Conservation (phyloP, 2,797 vertebrate species). For the Sebastes itinus region DNA sequence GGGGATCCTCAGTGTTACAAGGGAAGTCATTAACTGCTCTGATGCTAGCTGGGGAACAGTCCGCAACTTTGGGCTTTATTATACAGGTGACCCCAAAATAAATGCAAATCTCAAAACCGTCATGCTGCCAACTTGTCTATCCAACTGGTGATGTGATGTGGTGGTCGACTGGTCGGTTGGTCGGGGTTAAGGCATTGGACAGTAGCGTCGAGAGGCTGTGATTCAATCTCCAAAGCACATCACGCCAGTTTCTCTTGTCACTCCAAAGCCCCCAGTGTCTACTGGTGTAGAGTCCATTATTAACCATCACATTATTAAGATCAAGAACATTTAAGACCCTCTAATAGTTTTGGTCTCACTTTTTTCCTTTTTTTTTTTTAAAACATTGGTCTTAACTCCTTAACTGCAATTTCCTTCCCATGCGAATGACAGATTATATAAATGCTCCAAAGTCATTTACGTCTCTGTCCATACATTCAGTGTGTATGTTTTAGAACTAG, state of each 20-base stretch:
- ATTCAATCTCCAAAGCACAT: constrained; percentile 44
- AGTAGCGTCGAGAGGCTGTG: constrained; percentile 66
- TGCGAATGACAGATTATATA: constrained; percentile 63
- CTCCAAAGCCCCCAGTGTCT: constrained; percentile 50
- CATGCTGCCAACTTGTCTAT: constrained; percentile 24
- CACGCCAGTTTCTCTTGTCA: constrained; percentile 31
- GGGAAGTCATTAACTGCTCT: constrained; percentile 39
- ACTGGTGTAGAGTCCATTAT: constrained; percentile 36
- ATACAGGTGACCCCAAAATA: constrained; percentile 26
- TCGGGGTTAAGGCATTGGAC: constrained; percentile 84
- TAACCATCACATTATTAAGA: constrained; percentile 39
- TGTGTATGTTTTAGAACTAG: constrained; percentile 73
- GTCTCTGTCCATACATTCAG: constrained; percentile 79
- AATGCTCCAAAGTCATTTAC: constrained; percentile 62
- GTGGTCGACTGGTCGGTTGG: constrained; percentile 37
- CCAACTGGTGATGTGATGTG: constrained; percentile 32
- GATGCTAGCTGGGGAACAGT: constrained; percentile 24
- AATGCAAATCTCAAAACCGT: constrained; percentile 6
- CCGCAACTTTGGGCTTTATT: constrained; percentile 22
- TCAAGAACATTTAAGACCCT: constrained; percentile 22
- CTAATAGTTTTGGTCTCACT: constrained; percentile 56
- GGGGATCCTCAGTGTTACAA: constrained; percentile 36
- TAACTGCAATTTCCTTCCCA: constrained; percentile 62
- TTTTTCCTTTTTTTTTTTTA: background rate
- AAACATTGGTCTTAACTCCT: constrained; percentile 42